Evolutionary conservation across 2,797 vertebrate species (phyloP), one percentile per base, ranked within the genome.

Genomic region (Microchirus variegatus): DNA sequence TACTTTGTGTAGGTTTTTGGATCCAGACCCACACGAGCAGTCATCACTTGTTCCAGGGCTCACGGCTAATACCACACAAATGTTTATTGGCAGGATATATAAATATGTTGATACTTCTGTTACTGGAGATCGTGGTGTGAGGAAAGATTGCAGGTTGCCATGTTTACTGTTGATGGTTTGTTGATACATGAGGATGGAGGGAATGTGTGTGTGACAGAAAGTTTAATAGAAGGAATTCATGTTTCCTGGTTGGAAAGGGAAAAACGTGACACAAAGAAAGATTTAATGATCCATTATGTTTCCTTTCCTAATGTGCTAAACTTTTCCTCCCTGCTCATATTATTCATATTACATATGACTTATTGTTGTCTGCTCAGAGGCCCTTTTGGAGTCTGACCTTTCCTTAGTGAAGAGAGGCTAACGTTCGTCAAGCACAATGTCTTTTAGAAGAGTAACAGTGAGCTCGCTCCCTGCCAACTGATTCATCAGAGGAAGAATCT

Each of bases 401-500:
- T 92, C 51, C 18, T 67, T 46, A 53, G 66, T 10, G 59, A 78
- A 78, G 68, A 18, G 59, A 75, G 49, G 77, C 79, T 52, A 77
- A 69, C 35, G 35, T 62, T 58, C 67, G 79, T 69, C 42, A 49
- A 53, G 67, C 63, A 73, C 31, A 60, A 59, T 47, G 65, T 44
- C 56, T 31, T 46, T 48, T 78, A 64, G 84, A 86, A 86, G 41
- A 77, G 85, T 88, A 85, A 84, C 82, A 37, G 75, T 42, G 69
- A 82, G 78, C 59, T 26, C 84, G 92, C 95, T 94, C 95, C 95
- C 92, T 94, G 94, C 95, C 96, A 98, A 96, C 96, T 89, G 83
- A 75, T 90, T 95, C 85, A 90, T 95, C 94, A 92, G 90, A 89
- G 82, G 89, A 96, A 89, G 94, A 98, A 98, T 98, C 90, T 94